phyloP scores from a whole-genome alignment of 2,888 invertebrate genomes.

The Dendrolimus pini region DNA sequence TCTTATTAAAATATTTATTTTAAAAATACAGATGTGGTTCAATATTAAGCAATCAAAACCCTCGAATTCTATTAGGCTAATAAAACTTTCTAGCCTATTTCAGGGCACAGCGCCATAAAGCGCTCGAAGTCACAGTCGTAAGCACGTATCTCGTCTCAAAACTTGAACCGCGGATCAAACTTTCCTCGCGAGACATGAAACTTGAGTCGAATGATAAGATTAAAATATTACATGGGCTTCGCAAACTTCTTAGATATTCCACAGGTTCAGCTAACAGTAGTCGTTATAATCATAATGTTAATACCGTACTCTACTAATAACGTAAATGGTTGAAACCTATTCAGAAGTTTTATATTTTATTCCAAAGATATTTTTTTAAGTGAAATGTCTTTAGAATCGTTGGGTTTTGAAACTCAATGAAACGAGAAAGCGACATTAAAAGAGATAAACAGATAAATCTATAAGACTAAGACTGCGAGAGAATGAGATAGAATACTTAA shows the following conservation, averaged over 20 bases:
- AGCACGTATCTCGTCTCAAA: constrained; percentile 47
- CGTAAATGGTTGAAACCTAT: neutral
- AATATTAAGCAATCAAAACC: too few relatives aligned
- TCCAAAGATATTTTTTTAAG: too few relatives aligned
- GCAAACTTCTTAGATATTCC: constrained; percentile 46
- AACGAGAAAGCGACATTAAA: too few relatives aligned
- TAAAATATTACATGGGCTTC: constrained; percentile 65
- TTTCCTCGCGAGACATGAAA: constrained; percentile 62
- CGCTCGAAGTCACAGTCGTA: constrained; percentile 44
- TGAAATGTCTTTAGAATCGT: too few relatives aligned
- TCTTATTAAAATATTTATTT: too few relatives aligned
- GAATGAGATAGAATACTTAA: too few relatives aligned
- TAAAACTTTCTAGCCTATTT: constrained; percentile 14
- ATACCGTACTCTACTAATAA: constrained; percentile 21
- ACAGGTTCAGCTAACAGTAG: constrained; percentile 31
- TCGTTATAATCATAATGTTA: constrained; percentile 36
- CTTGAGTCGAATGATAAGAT: constrained; percentile 68
- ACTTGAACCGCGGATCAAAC: constrained; percentile 63
- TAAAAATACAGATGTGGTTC: too few relatives aligned
- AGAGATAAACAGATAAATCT: too few relatives aligned
- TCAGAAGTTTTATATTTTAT: too few relatives aligned
- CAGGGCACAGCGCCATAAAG: constrained; percentile 18
- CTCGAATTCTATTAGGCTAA: constrained; percentile 2
- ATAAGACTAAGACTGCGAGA: too few relatives aligned
- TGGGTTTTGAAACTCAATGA: too few relatives aligned